Conservation (phyloP, 2,797 vertebrate genomes). For the Poecile montanus region DNA sequence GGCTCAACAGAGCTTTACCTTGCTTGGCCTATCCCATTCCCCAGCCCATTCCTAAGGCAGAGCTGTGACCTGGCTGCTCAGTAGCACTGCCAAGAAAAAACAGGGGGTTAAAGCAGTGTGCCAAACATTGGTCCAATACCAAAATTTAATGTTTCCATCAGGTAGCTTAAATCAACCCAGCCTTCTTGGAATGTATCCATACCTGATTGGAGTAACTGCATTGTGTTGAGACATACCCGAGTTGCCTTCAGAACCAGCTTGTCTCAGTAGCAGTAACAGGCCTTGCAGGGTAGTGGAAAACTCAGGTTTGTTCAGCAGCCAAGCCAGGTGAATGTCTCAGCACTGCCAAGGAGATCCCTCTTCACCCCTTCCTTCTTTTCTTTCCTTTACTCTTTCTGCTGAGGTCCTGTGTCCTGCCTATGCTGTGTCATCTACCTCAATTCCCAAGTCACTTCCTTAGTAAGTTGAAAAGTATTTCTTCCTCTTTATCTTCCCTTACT, state of each 20-base stretch:
- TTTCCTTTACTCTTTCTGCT: neutral
- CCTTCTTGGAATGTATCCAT: neutral
- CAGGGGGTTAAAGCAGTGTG: neutral
- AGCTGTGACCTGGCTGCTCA: neutral
- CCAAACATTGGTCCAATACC: neutral
- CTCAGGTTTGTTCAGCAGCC: neutral
- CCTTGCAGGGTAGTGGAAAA: neutral
- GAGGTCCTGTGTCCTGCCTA: neutral
- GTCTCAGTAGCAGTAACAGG: fast-evolving
- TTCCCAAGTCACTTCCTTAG: neutral
- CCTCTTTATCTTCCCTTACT: neutral
- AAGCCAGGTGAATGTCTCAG: neutral
- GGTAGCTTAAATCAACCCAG: neutral
- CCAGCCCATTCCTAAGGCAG: neutral
- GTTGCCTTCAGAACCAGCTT: neutral
- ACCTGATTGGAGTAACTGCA: neutral
- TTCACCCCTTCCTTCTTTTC: neutral
- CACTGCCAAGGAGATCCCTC: neutral
- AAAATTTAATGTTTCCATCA: neutral
- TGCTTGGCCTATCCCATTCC: neutral
- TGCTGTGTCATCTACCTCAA: neutral
- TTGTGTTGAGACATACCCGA: neutral
- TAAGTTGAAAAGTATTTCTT: neutral
- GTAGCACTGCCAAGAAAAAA: neutral
- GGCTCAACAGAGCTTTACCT: neutral